phyloP scores from a whole-genome alignment of 2,113 vertebrate species.

The Todiramphus chloris region DNA sequence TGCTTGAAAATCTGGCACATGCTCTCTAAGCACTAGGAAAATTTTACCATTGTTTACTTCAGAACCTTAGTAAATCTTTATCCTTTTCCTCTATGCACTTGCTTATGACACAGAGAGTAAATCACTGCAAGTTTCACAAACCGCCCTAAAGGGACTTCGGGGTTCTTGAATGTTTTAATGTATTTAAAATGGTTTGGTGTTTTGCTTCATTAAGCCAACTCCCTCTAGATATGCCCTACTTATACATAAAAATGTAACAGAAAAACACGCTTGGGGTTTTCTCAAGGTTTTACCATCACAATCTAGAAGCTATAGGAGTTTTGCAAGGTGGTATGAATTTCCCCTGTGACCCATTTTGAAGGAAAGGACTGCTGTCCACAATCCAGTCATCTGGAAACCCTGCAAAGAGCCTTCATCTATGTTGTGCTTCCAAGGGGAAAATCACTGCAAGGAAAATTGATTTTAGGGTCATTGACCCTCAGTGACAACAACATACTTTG shows the following conservation, averaged over 20 bases:
- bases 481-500: conserved; percentile 19
- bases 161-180: conserved; percentile 58
- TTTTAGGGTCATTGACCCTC: conserved; percentile 72
- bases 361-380: conserved; percentile 52
- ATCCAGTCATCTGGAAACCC: conserved; percentile 62
- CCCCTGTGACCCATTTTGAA: conserved; percentile 38
- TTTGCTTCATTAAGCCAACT: conserved; percentile 72
- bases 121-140: conserved; percentile 29
- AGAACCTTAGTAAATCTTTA: neutral
- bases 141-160: conserved; percentile 1
- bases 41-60: neutral
- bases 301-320: neutral
- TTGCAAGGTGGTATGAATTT: conserved; percentile 31
- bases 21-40: neutral
- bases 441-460: conserved; percentile 76
- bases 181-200: conserved; percentile 68
- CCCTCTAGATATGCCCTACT: conserved; percentile 66
- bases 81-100: conserved; percentile 37
- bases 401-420: conserved; percentile 56
- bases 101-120: conserved; percentile 29
- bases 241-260: conserved; percentile 50
- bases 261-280: neutral
- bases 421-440: conserved; percentile 78
- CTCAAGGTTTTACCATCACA: conserved; percentile 33
- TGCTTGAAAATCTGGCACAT: conserved; percentile 14